Base-by-base conservation (phyloP, 92 coral and sea anemone species). In the Parazoanthus darwini region DNA sequence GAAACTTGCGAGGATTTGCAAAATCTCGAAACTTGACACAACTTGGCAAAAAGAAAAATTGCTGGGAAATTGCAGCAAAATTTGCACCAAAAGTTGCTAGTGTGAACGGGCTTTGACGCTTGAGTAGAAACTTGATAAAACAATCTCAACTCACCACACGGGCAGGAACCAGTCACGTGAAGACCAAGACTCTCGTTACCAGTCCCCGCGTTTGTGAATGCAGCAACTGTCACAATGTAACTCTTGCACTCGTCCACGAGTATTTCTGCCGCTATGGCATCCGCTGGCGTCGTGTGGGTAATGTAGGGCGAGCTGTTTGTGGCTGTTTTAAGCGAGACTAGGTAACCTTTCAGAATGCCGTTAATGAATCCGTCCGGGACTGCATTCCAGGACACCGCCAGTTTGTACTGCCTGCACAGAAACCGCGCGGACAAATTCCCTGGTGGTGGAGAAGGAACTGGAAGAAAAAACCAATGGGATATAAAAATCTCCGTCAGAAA, bases 141-240 rank as follows among this genome's bases (percentile, higher is more conserved):
- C 25, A 14, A 58, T 63, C 9, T 18, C 70, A 63, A 63, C 87
- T 71, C 25, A 84, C 87, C 87, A 26, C 87, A 84, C 16, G 79
- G 43, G 72, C 87, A 84, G 9, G 78, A 84, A 43, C 44, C 43
- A 23, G 54, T 46, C 74, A 46, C 79, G 43, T 43, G 13, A 29
- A 84, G 5, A 29, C 25, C n/a, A 16, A 42, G 48, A 71, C 79
- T 84, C 6, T 33, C n/a, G 0, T 44, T 26, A 29, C 87, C 87
- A 29, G 16, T 8, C 7, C 87, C 87, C 6, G 78, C 66, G 33
- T 25, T 70, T 13, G 87, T 84, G 18, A 70, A 84, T 29, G 46
- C 87, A 48, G 87, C 78, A 29, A 84, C 87, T 23, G 77, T 11
- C n/a, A 84, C 43, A 14, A 26, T 84, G 48, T 84, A 84, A 56